Percentiles rank a stretch among this genome's conserved stretches.
phyloP scores from a whole-genome alignment of 1,140 invertebrate genomes.

The Brachionus manjavacas region DNA sequence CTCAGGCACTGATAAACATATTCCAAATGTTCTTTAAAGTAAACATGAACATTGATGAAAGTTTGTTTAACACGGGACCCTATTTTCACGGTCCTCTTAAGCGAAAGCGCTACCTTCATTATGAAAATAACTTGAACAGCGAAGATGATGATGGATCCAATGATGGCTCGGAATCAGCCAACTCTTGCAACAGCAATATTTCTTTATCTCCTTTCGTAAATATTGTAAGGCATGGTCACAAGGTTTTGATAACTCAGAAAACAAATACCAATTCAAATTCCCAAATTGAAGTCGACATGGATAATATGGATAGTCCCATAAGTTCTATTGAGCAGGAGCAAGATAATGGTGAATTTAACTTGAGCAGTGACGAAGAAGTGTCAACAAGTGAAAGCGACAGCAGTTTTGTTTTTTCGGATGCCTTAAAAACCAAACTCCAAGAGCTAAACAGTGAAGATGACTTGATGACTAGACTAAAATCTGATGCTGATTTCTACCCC shows the following conservation, averaged over 20 bases:
- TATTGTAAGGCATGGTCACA: not conserved
- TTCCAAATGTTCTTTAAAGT: conserved; percentile 10
- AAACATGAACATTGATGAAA: conserved; percentile 14
- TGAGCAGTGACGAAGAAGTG: not conserved
- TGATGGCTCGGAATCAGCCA: not conserved
- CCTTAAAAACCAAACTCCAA: not conserved
- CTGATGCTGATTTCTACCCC: not conserved
- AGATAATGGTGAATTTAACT: not conserved
- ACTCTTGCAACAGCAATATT: not conserved
- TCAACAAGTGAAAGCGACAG: not conserved
- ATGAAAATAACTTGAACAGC: not conserved
- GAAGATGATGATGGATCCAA: not conserved
- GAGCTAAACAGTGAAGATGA: not conserved
- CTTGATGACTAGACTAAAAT: not conserved
- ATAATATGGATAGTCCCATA: not conserved
- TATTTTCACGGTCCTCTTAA: not conserved
- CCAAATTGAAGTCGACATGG: not conserved
- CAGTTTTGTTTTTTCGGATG: not conserved
- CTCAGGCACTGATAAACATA: not conserved
- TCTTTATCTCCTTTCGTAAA: not conserved
- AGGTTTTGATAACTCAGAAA: not conserved
- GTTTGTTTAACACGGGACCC: not conserved
- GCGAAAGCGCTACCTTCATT: not conserved
- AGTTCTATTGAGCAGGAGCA: not conserved
- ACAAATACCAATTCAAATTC: not conserved